Conservation (phyloP, 2,797 vertebrate species). For the Hydrophis major region DNA sequence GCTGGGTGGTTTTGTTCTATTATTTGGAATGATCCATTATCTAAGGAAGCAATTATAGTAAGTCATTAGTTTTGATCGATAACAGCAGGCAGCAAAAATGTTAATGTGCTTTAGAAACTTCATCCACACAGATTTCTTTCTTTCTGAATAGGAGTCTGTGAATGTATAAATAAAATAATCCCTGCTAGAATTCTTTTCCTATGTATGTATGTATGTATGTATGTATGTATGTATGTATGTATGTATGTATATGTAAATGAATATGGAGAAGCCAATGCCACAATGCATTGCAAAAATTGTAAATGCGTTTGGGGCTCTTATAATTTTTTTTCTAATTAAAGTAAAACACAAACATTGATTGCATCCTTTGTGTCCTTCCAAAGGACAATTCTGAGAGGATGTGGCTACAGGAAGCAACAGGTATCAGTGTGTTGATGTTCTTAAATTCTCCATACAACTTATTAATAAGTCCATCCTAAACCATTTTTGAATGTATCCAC, state of each 20-base stretch:
- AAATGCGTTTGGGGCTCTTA: background rate
- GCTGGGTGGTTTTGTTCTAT: fast-evolving
- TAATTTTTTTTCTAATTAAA: background rate
- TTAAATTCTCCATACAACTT: background rate
- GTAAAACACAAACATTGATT: background rate
- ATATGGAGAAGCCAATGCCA: no score
- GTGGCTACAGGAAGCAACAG: background rate
- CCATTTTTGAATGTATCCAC: background rate
- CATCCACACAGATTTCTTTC: background rate
- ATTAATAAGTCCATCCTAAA: background rate
- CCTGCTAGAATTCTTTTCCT: background rate
- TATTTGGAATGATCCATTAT: background rate
- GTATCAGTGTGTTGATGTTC: background rate
- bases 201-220: no score
- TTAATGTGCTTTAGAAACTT: background rate
- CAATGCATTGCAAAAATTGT: no score
- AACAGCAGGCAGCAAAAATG: background rate
- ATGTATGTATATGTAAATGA: no score
- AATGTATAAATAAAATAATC: background rate
- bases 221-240: no score
- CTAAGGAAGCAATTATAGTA: background rate
- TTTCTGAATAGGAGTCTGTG: background rate
- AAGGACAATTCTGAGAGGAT: background rate
- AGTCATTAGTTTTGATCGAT: background rate
- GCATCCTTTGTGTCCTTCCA: background rate